phyloP scores from a whole-genome alignment of 2,888 invertebrate species.

The Halictus ligatus region DNA sequence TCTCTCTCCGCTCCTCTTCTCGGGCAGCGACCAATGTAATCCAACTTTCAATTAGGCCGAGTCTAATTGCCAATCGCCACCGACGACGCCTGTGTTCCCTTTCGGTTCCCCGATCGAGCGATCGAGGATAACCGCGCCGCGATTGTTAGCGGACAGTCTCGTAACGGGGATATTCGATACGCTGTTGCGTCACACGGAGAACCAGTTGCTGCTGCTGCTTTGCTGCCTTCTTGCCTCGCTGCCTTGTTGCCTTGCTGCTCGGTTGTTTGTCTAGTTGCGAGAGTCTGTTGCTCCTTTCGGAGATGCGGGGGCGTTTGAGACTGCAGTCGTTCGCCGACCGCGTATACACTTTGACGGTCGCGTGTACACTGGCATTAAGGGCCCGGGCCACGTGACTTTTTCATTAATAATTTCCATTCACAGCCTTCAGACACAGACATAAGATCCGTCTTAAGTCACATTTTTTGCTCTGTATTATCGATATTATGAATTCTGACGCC shows the following conservation, averaged over 20 bases:
- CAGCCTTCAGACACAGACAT: no score
- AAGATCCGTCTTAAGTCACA: no score
- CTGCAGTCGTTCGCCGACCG: neutral
- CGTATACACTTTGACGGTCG: neutral
- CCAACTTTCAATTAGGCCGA: constrained; percentile 35
- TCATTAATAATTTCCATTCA: no score
- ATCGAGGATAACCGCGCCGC: constrained; percentile 15
- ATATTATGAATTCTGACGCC: no score
- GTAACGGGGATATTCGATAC: constrained; percentile 30
- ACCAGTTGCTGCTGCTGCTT: constrained; percentile 5
- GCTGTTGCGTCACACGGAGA: constrained; percentile 33
- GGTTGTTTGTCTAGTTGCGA: neutral
- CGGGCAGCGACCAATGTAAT: neutral
- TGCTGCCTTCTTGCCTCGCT: neutral
- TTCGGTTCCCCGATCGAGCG: neutral
- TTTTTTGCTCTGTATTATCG: no score
- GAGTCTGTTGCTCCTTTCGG: constrained; percentile 2
- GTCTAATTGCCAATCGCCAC: constrained; percentile 26
- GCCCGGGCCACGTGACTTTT: neutral
- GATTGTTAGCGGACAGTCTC: constrained; percentile 13
- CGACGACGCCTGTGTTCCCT: neutral
- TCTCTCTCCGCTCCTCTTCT: neutral
- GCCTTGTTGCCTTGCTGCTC: neutral
- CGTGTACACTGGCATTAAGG: no score
- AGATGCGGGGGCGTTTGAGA: neutral